These are phyloP conservation scores for Eledone cirrhosa DNA, from an alignment of 2,888 invertebrate species.

Conservation along the genomic window DNA sequence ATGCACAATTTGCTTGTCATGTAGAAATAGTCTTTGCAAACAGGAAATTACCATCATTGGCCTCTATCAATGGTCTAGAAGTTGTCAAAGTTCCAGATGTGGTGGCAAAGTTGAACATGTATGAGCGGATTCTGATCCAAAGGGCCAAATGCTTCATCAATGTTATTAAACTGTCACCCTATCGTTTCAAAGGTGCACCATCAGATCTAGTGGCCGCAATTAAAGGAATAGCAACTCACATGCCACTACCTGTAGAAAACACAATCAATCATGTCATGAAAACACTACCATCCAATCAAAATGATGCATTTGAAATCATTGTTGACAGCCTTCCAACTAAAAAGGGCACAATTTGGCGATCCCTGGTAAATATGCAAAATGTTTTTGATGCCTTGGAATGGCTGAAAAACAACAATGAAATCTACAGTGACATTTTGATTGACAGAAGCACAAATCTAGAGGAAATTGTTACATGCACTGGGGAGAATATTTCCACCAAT, in stretches of 20 bases:
- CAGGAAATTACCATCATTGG: too few relatives aligned
- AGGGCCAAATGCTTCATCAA: too few relatives aligned
- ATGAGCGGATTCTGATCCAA: neutral
- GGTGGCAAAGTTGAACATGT: neutral
- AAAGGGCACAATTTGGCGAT: neutral
- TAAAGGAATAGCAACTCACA: neutral
- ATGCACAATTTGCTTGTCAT: neutral
- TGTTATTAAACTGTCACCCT: neutral
- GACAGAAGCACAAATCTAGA: too few relatives aligned
- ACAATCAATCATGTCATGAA: neutral
- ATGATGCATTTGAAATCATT: neutral
- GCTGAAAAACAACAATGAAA: too few relatives aligned
- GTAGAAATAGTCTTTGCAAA: neutral
- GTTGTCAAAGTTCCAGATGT: neutral
- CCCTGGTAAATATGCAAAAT: too few relatives aligned
- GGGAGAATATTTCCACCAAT: too few relatives aligned
- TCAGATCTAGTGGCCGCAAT: neutral
- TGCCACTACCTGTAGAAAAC: neutral
- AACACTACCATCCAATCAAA: neutral
- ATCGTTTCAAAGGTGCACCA: neutral
- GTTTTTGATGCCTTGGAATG: too few relatives aligned
- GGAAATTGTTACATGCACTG: too few relatives aligned
- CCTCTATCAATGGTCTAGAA: neutral
- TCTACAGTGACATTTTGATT: too few relatives aligned
- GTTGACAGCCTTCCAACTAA: neutral